Percentiles rank a stretch among this genome's conserved stretches.
phyloP scores from a whole-genome alignment of 2,888 invertebrate species.

The Muscina levida region DNA sequence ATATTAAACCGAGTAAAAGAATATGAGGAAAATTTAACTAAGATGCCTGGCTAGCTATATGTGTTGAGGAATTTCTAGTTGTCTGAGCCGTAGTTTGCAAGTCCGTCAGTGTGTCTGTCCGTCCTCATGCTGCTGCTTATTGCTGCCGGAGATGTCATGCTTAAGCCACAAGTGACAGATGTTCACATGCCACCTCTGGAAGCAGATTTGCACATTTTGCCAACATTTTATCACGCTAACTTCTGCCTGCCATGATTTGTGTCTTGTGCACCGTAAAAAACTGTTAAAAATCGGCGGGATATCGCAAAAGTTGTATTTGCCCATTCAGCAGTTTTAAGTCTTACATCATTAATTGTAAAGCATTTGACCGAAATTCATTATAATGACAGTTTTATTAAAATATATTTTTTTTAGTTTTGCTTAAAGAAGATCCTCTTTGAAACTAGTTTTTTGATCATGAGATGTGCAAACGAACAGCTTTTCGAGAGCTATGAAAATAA shows the following conservation, averaged over 20 bases:
- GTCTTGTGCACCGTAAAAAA: conserved; percentile 5
- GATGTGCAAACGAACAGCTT: too few species aligned
- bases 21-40: too few species aligned
- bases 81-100: conserved; percentile 17
- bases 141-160: background rate
- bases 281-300: conserved; percentile 36
- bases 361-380: conserved; percentile 2
- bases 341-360: background rate
- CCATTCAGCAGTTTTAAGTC: background rate
- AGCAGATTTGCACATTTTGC: background rate
- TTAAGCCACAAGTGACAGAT: conserved; percentile 40
- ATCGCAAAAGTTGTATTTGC: background rate
- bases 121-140: too few species aligned
- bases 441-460: too few species aligned
- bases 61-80: conserved; percentile 8
- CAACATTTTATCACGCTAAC: conserved; percentile 49
- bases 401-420: too few species aligned
- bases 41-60: too few species aligned
- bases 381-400: too few species aligned
- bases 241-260: conserved; percentile 29
- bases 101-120: conserved; percentile 21
- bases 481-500: too few species aligned
- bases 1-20: conserved; percentile 21
- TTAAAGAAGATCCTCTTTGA: too few species aligned
- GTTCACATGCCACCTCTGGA: conserved; percentile 36